A percentile compares a stretch with the other conserved stretches of the same genome.
phyloP scores from a whole-genome alignment of 2,113 vertebrate species.

The Clinocottus analis region DNA sequence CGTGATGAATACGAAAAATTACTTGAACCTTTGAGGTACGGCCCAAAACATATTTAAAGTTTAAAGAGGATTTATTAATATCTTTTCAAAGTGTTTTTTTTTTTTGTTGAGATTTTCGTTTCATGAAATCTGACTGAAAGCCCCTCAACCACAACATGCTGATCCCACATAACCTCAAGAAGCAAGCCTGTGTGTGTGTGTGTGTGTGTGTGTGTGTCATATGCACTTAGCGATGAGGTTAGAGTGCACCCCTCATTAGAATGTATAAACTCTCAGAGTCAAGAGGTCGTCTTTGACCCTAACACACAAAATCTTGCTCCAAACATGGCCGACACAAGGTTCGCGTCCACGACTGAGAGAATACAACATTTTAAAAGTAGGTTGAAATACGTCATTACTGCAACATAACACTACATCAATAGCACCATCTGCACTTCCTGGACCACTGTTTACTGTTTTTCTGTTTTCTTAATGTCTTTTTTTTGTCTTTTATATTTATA shows the following conservation, averaged over 20 bases:
- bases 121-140: constrained; percentile 40
- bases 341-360: constrained; percentile 36
- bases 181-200: neutral
- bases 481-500: no score
- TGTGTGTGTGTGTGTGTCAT: constrained; percentile 65
- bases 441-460: no score
- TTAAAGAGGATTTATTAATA: neutral
- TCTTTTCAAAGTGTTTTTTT: neutral
- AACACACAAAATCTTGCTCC: constrained; percentile 64
- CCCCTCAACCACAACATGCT: constrained; percentile 32
- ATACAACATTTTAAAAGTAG: neutral
- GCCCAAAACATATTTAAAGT: neutral
- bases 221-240: constrained; percentile 72
- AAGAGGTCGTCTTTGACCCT: constrained; percentile 80
- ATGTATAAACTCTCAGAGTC: constrained; percentile 77
- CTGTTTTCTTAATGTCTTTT: no score
- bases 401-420: neutral
- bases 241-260: constrained; percentile 79
- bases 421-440: no score
- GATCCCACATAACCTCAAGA: constrained; percentile 61
- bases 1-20: neutral
- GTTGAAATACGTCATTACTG: neutral
- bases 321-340: constrained; percentile 70
- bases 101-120: constrained; percentile 26
- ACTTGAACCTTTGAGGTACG: neutral